Conservation (phyloP, 2,888 invertebrate species). For the Smittia sp. region DNA sequence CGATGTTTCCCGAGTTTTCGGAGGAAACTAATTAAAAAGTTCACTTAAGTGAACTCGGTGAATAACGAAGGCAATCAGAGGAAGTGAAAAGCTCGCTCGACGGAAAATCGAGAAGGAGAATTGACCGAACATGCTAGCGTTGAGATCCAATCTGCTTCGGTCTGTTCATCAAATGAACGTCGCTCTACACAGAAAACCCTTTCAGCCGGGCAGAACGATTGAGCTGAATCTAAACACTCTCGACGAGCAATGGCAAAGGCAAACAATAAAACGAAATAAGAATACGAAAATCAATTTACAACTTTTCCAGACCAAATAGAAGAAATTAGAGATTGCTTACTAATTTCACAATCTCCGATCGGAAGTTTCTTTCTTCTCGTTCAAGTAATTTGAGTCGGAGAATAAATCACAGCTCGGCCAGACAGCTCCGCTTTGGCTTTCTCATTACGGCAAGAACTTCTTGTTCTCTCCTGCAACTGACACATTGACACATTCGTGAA, state of each 20-base stretch:
- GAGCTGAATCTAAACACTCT: too few species aligned
- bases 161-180: too few species aligned
- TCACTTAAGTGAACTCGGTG: background rate
- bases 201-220: too few species aligned
- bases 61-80: constrained; percentile 7
- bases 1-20: background rate
- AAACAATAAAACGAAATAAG: constrained; percentile 17
- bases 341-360: constrained; percentile 27
- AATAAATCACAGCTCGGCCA: constrained; percentile 25
- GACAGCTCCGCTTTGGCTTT: constrained; percentile 4
- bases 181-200: too few species aligned
- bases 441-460: constrained; percentile 9
- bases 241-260: background rate
- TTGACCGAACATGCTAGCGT: background rate
- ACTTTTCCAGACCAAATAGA: constrained; percentile 25
- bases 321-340: constrained; percentile 30
- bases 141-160: background rate
- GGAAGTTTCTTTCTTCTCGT: constrained; percentile 37
- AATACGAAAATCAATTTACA: constrained; percentile 35
- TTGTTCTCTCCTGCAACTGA: constrained; percentile 32
- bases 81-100: background rate
- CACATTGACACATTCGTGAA: constrained; percentile 38
- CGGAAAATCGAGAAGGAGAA: background rate
- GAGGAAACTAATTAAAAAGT: constrained; percentile 12
- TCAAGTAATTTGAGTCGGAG: constrained; percentile 9